A percentile compares a stretch with the other conserved stretches of the same genome.
Conservation (phyloP, 2,888 invertebrate species). For the Troides aeacus region DNA sequence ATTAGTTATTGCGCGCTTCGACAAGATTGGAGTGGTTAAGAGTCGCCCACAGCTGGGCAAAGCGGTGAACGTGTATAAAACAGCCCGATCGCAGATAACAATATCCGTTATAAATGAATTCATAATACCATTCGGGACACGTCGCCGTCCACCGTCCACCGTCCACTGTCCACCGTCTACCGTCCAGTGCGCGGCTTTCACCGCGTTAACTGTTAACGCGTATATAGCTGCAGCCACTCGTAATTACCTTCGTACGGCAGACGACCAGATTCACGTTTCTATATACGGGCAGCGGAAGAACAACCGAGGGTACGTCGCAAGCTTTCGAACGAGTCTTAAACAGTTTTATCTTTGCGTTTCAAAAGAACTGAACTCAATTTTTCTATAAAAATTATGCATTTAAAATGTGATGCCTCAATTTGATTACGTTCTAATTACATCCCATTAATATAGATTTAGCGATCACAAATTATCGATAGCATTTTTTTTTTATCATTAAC, state of each 20-base stretch:
- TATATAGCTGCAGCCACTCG: conserved; percentile 12
- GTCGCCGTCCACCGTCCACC: not conserved
- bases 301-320: not conserved
- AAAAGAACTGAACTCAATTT: no score
- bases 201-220: conserved; percentile 17
- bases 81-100: conserved; percentile 21
- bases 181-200: conserved; percentile 23
- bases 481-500: no score
- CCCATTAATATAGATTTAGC: no score
- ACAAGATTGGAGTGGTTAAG: conserved; percentile 10
- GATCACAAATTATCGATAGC: no score
- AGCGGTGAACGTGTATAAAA: conserved; percentile 11
- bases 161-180: no score
- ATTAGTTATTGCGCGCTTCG: conserved; percentile 12
- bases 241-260: conserved; percentile 3
- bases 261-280: not conserved
- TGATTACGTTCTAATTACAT: no score
- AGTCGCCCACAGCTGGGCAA: conserved; percentile 14
- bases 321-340: not conserved
- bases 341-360: no score
- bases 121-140: conserved; percentile 22
- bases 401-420: no score
- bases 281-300: conserved; percentile 2
- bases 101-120: conserved; percentile 25
- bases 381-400: no score